phyloP scores from a whole-genome alignment of 2,113 vertebrate genomes.

The Hemiscyllium ocellatum region DNA sequence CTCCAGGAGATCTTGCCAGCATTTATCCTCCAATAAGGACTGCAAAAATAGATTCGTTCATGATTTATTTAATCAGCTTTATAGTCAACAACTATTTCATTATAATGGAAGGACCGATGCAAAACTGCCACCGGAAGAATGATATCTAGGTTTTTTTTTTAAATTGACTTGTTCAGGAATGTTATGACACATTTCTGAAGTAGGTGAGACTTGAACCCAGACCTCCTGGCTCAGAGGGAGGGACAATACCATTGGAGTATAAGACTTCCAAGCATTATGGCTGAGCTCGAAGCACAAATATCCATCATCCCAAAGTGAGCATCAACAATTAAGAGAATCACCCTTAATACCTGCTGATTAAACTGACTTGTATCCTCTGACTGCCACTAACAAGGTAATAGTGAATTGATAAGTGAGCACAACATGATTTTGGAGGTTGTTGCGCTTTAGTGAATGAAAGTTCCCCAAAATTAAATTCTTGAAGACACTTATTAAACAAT shows the following conservation, averaged over 20 bases:
- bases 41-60: not conserved
- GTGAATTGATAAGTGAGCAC: not conserved
- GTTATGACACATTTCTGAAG: no score
- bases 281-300: not conserved
- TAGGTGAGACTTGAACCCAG: no score
- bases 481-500: not conserved
- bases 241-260: no score
- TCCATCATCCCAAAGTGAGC: no score
- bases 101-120: not conserved
- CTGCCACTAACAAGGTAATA: not conserved
- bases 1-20: not conserved
- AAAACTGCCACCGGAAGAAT: no score
- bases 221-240: no score
- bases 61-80: not conserved
- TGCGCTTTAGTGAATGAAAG: not conserved
- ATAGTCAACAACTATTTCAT: not conserved
- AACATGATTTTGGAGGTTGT: no score
- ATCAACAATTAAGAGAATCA: not conserved
- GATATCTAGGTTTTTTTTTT: no score
- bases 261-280: no score
- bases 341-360: not conserved
- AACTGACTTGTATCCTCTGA: not conserved
- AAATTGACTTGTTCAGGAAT: no score
- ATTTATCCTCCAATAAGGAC: not conserved
- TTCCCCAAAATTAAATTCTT: not conserved